phyloP scores from a whole-genome alignment of 2,888 invertebrate genomes.

The Leucoma salicis region DNA sequence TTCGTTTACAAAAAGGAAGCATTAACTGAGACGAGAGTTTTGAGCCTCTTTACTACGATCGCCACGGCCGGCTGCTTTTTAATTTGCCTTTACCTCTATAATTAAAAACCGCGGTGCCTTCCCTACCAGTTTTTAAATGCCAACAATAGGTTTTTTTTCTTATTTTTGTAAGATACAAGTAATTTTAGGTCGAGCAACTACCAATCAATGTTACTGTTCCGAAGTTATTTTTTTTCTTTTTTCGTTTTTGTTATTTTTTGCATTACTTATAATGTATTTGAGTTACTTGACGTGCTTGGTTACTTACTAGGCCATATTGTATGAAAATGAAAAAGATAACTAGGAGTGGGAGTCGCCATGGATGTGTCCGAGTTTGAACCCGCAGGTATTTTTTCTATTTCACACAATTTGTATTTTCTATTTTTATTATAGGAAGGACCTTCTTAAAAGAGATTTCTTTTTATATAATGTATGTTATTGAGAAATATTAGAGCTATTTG shows the following conservation, averaged over 20 bases:
- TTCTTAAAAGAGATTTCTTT: no score
- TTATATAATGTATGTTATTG: no score
- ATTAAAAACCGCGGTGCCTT: conserved; percentile 68
- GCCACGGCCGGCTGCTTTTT: conserved; percentile 69
- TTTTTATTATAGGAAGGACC: no score
- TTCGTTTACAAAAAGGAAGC: conserved; percentile 31
- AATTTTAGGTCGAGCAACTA: conserved; percentile 16
- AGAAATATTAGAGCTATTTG: no score
- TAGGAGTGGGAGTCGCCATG: no score
- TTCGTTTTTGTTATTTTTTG: conserved; percentile 10
- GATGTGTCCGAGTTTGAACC: no score
- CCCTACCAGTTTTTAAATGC: conserved; percentile 50
- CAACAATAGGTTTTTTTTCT: conserved; percentile 56
- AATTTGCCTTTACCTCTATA: conserved; percentile 74
- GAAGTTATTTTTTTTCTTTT: conserved; percentile 21
- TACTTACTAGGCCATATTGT: no score
- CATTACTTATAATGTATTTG: conserved; percentile 4
- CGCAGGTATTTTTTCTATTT: no score
- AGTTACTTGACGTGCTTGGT: no score
- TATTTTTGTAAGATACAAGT: conserved; percentile 31
- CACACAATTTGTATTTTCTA: no score
- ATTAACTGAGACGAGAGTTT: conserved; percentile 47
- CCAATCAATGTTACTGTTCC: conserved; percentile 25
- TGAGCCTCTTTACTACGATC: conserved; percentile 54
- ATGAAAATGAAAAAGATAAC: no score